Conservation (phyloP, 92 coral and sea anemone genomes). For the Bergia puertoricense region DNA sequence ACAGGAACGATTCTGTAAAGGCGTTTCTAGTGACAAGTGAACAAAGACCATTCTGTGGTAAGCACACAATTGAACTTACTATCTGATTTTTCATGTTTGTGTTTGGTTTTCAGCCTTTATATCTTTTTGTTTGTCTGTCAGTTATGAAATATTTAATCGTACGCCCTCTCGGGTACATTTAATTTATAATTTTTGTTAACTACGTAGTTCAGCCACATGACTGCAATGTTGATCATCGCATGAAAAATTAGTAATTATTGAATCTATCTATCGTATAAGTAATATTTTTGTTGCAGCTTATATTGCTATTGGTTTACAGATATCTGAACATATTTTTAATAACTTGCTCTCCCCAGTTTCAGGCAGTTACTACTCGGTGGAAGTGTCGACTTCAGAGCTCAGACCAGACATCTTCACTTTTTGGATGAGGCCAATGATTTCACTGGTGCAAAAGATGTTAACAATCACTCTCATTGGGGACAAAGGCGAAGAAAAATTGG, state of each 20-base stretch:
- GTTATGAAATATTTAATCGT: too few species aligned
- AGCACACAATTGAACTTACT: not conserved
- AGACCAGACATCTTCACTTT: not conserved
- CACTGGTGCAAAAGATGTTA: conserved; percentile 14
- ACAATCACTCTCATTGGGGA: conserved; percentile 14
- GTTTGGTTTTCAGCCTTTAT: not conserved
- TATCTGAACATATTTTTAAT: not conserved
- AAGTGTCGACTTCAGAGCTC: not conserved
- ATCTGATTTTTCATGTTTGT: too few species aligned
- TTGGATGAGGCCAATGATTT: conserved; percentile 5
- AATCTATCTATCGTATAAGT: not conserved
- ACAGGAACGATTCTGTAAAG: conserved; percentile 36
- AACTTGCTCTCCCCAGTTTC: conserved; percentile 1
- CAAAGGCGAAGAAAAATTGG: conserved; percentile 4
- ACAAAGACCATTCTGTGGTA: conserved; percentile 67
- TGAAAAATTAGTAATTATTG: too few species aligned
- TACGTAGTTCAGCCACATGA: too few species aligned
- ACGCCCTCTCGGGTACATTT: too few species aligned
- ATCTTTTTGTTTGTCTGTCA: not conserved
- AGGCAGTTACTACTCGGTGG: conserved; percentile 22
- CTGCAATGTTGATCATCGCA: too few species aligned
- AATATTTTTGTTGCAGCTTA: too few species aligned
- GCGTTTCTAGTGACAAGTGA: conserved; percentile 56
- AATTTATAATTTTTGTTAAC: too few species aligned
- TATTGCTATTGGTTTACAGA: too few species aligned